phyloP scores from a whole-genome alignment of 1,140 invertebrate genomes.

The Microvelia longipes region DNA sequence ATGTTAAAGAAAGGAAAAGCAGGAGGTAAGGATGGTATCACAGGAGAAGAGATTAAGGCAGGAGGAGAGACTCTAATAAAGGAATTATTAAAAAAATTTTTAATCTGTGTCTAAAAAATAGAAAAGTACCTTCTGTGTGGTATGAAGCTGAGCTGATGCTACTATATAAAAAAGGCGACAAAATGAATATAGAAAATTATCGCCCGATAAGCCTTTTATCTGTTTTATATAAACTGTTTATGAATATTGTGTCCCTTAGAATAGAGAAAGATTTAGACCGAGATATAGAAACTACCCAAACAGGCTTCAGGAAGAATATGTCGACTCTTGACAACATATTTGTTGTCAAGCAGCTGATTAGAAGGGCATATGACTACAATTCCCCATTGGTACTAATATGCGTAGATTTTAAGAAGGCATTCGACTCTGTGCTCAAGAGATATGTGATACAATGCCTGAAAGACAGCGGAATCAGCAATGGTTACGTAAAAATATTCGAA shows the following conservation, averaged over 20 bases:
- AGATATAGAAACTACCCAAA: not conserved
- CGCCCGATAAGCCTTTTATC: no score
- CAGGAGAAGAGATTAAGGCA: no score
- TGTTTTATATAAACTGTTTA: not conserved
- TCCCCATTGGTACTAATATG: no score
- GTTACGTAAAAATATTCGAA: not conserved
- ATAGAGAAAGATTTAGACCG: not conserved
- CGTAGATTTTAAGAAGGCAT: no score
- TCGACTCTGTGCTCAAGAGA: no score
- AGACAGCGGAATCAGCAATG: no score
- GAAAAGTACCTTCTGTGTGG: not conserved
- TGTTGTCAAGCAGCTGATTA: not conserved
- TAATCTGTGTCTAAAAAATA: not conserved
- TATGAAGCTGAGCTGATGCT: not conserved
- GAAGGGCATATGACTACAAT: no score
- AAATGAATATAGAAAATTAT: no score
- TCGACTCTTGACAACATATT: not conserved
- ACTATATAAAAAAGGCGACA: no score
- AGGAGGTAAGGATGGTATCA: no score
- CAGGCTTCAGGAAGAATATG: not conserved
- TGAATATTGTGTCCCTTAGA: not conserved
- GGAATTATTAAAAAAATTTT: not conserved
- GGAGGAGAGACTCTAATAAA: not conserved
- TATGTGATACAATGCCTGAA: no score
- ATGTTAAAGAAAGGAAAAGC: not conserved